Evolutionary conservation across 2,797 vertebrate genomes (phyloP).

Genomic region (Alfaro cultratus): DNA sequence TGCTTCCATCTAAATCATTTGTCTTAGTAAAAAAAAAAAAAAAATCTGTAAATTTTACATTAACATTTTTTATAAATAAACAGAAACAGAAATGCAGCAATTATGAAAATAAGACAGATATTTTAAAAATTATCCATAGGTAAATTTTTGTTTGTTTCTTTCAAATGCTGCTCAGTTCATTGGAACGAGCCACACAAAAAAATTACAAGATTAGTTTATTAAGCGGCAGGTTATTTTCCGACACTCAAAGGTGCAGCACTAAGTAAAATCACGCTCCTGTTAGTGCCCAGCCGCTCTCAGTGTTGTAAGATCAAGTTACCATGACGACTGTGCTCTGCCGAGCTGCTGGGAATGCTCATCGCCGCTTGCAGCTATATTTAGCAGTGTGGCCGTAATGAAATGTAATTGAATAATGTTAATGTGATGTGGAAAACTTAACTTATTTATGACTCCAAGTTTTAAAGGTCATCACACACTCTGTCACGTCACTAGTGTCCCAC

Average conservation of each 20-base stretch:
- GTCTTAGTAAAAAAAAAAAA: not conserved
- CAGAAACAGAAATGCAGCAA: not conserved
- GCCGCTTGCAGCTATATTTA: conserved; percentile 20
- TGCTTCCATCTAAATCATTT: not conserved
- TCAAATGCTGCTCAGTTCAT: not conserved
- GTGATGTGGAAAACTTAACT: conserved; percentile 1
- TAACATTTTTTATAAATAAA: not conserved
- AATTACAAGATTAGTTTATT: not conserved
- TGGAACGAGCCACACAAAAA: not conserved
- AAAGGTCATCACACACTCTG: conserved; percentile 12
- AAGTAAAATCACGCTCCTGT: not conserved
- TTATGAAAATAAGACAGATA: not conserved
- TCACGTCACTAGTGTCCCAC: not conserved
- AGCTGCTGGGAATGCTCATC: conserved; percentile 2
- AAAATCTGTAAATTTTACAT: too few relatives aligned
- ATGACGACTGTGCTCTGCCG: conserved; percentile 9
- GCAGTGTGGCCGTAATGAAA: conserved; percentile 5
- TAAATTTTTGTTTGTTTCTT: not conserved
- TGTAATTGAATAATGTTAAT: conserved; percentile 13
- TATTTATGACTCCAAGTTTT: conserved; percentile 5
- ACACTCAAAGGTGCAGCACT: not conserved
- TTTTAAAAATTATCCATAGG: not conserved
- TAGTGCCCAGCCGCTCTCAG: not conserved
- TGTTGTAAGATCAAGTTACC: conserved; percentile 17
- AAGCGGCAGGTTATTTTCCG: not conserved